Evolutionary conservation across 2,797 vertebrate genomes (phyloP), one percentile per base, ranked within the genome.

Genomic region (Falco peregrinus): DNA sequence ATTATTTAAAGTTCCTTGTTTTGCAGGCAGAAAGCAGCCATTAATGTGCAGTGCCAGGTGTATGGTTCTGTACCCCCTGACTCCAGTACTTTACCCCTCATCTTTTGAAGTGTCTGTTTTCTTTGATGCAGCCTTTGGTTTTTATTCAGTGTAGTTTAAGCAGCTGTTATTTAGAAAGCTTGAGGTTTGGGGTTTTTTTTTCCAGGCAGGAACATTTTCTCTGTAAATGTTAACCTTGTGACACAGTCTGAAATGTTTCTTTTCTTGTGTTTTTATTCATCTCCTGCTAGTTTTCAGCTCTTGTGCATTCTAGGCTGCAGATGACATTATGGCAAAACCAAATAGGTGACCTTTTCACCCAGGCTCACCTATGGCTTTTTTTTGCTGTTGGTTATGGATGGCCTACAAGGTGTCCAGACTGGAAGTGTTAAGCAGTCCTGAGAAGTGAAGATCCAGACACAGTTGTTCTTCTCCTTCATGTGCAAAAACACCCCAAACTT

Each of bases 1-100:
- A 94, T 96, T 96, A 95, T 96, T 96, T 86, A 93, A 87, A 94
- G 87, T 57, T 80, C 28, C 59, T 91, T 87, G 70, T 94, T 96
- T 89, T 92, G 51, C 89, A 80, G 45, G 51, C 48, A 77, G 76
- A 94, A 93, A 81, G 74, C 37, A 60, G 29, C 5, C 2, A 84
- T 97, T 59, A 45, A 18, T 94, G 92, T 80, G 56, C 78, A 28
- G 0, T 87, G 57, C 77, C 61, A 68, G 65, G 37, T 85, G 59
- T 48, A 12, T 29, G 61, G 18, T 4, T 73, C 59, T 43, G 85
- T 80, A 37, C 39, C 39, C 83, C 64, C 64, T 24, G 51, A 77
- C 61, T 89, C 63, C 53, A 3, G 29, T 48, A 3, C 56, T 90
- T 95, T 43, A 64, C 68, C 28, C n/a, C 57, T 60, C 77, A 53